Evolutionary conservation across 2,113 vertebrate genomes (phyloP).

Genomic region (Caranx melampygus): DNA sequence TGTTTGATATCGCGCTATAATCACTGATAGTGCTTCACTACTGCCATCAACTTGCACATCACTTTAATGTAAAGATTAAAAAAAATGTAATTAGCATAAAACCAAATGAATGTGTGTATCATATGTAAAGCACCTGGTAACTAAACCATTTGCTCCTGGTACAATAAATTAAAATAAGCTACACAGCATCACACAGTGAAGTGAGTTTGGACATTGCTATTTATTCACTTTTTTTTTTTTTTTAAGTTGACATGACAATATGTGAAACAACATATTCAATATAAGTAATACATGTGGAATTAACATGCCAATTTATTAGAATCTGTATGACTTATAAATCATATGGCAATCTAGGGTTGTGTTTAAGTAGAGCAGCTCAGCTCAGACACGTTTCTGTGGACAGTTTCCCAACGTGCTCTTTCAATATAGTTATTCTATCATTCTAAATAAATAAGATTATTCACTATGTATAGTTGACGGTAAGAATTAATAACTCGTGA

Average conservation of each 20-base stretch:
- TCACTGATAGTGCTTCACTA: constrained; percentile 53
- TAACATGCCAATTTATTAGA: constrained; percentile 39
- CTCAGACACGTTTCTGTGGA: not conserved
- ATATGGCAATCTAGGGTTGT: not conserved
- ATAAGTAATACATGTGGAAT: constrained; percentile 27
- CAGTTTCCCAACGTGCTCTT: not conserved
- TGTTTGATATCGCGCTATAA: constrained; percentile 35
- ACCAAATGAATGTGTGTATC: constrained; percentile 13
- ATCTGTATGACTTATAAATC: not conserved
- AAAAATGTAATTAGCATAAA: constrained; percentile 30
- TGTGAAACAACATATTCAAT: constrained; percentile 53
- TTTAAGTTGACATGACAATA: constrained; percentile 49
- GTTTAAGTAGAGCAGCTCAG: not conserved
- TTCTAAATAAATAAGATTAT: constrained; percentile 17
- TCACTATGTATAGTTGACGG: not conserved
- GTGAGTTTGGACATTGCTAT: constrained; percentile 57
- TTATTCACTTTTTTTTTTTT: constrained; percentile 56
- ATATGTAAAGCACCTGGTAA: not conserved
- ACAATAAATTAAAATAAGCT: constrained; percentile 6
- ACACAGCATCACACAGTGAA: constrained; percentile 40
- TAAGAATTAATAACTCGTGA: not conserved
- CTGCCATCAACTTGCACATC: constrained; percentile 31
- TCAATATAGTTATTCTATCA: not conserved
- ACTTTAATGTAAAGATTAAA: constrained; percentile 23
- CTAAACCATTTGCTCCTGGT: not conserved